These are phyloP conservation scores for Brevipalpus yothersi DNA, from an alignment of 1,140 invertebrate species.

Conservation along the genomic window DNA sequence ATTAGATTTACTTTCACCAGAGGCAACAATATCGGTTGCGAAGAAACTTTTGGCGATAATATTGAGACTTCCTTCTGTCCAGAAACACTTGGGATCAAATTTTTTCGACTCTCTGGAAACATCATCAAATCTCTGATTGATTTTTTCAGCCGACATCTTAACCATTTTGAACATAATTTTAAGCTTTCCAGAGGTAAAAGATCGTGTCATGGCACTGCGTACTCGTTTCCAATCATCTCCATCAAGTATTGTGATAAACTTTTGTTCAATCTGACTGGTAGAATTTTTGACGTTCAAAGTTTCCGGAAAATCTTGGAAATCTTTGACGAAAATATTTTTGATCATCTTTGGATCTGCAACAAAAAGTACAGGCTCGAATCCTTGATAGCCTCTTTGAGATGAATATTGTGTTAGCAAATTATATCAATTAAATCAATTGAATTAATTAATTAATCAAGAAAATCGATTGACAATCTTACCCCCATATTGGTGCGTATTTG, in stretches of 20 bases:
- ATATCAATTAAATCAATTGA: too few relatives aligned
- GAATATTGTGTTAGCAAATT: too few relatives aligned
- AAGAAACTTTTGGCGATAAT: too few relatives aligned
- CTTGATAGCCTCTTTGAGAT: conserved; percentile 3
- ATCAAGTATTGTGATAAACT: not conserved
- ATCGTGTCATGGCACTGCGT: conserved; percentile 25
- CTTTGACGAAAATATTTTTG: conserved; percentile 6
- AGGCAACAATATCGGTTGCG: too few relatives aligned
- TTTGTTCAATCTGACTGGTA: not conserved
- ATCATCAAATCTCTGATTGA: too few relatives aligned
- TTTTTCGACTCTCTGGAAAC: too few relatives aligned
- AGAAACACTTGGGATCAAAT: too few relatives aligned
- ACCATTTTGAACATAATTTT: conserved; percentile 24
- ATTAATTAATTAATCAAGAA: too few relatives aligned
- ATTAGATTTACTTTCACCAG: too few relatives aligned
- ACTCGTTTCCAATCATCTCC: conserved; percentile 29
- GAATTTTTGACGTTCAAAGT: not conserved
- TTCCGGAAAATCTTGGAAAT: conserved; percentile 6
- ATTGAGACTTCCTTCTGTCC: too few relatives aligned
- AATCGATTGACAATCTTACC: too few relatives aligned
- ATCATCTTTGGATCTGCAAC: conserved; percentile 8
- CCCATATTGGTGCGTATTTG: too few relatives aligned
- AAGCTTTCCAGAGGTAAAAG: conserved; percentile 31
- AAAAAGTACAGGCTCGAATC: conserved; percentile 3
- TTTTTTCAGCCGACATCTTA: not conserved